Evolutionary conservation across 2,113 vertebrate species (phyloP), one percentile per base, ranked within the genome.

Genomic region (Phyllopteryx taeniolatus): DNA sequence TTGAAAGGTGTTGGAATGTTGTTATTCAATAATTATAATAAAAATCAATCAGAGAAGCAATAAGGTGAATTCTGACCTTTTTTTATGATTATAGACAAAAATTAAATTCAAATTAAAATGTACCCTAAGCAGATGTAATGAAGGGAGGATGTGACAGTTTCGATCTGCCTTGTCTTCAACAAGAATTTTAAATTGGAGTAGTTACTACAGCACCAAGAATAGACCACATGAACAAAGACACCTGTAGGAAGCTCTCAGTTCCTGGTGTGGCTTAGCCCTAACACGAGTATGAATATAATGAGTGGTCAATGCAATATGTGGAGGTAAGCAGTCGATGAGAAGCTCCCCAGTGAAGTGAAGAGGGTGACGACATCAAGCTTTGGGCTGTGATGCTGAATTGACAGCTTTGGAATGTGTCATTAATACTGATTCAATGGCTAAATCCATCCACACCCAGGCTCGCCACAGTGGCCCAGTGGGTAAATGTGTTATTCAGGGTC

Each of bases 331-430:
- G 67, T 57, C 75, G 75, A 79, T 81, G 46, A 49, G 27, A 51
- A 70, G 66, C 47, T 6, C 49, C 66, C 35, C 71, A 19, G 11
- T 74, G 53, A 70, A 72, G 47, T 73, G 69, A 39, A 71, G 72
- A 72, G 70, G 70, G 59, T 68, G 73, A 60, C 19, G 51, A 84
- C 79, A 74, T 85, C 76, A 33, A 44, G 70, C 33, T 59, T 5
- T 27, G 49, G 22, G 71, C 15, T 46, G 3, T 12, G 67, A 53
- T 77, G 81, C 77, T 80, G 77, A 81, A 83, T 51, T 80, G 84
- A 85, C 75, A 79, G 81, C 78, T 79, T 76, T 54, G 67, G 76
- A 87, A 88, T 88, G 74, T 60, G 81, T 79, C 81, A 83, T 84
- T 84, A 83, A 84, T 79, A 73, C 75, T 86, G 83, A 82, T 86